Percentiles rank a stretch among this genome's conserved stretches.
These are phyloP conservation scores for Lasioglossum leucozonium DNA, from an alignment of 2,888 invertebrate genomes.

Conservation along the genomic window DNA sequence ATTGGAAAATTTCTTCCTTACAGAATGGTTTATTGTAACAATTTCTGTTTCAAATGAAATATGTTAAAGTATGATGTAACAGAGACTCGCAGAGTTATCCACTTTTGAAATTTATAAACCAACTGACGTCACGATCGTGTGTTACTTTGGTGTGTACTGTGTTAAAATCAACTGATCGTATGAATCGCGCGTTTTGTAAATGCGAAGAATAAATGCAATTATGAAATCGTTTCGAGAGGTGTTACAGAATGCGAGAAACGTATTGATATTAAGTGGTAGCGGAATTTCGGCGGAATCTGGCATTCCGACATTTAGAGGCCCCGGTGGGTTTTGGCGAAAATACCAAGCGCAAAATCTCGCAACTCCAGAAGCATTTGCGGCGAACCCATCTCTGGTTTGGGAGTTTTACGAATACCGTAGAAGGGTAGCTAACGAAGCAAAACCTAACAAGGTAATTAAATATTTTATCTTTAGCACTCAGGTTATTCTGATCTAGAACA, in stretches of 20 bases:
- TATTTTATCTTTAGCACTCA: neutral
- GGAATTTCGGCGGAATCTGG: conserved; percentile 94
- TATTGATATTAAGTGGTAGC: conserved; percentile 91
- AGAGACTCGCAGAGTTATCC: neutral
- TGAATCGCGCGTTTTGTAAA: neutral
- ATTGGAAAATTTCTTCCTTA: neutral
- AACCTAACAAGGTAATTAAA: conserved; percentile 88
- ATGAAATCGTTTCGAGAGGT: conserved; percentile 86
- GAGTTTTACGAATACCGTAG: conserved; percentile 95
- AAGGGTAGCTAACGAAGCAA: conserved; percentile 90
- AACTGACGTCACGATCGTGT: neutral
- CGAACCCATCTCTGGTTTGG: conserved; percentile 93
- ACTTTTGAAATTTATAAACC: conserved; percentile 35
- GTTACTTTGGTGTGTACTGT: too few relatives aligned
- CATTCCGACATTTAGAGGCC: conserved; percentile 94
- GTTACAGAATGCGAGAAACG: conserved; percentile 87
- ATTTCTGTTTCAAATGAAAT: neutral
- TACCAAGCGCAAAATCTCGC: conserved; percentile 89
- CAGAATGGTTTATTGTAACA: neutral
- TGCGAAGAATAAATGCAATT: conserved; percentile 36
- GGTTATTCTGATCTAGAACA: neutral
- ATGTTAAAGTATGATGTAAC: neutral
- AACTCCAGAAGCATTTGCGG: conserved; percentile 89
- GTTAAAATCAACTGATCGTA: conserved; percentile 31
- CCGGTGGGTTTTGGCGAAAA: conserved; percentile 93